Base-by-base conservation (phyloP, 1,140 invertebrate genomes). In the Tetraneura akinire region DNA sequence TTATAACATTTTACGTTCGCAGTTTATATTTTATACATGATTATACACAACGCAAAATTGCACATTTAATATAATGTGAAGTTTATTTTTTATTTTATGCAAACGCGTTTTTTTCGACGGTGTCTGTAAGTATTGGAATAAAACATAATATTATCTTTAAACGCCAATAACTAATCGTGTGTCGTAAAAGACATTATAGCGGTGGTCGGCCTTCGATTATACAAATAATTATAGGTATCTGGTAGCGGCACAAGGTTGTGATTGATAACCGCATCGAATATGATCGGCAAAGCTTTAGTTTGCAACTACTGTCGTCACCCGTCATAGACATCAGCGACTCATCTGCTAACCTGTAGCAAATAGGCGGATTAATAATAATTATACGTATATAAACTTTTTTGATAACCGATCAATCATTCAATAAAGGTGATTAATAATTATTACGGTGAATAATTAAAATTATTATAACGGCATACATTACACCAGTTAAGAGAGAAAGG, bases 361-460 rank as follows among this genome's bases (percentile, higher is more conserved):
- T 26, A 23, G 26, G 57, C 23, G 23, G 23, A 60, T 26, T 60
- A 60, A 60, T 60, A 60, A 60, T 60, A 60, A 60, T 60, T 60
- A 57, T 57, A n/a, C n/a, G n/a, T n/a, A n/a, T n/a, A n/a, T n/a
- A n/a, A 3, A 18, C 57, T 23, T 60, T 13, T 60, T 13, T 13
- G 57, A 60, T 60, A 60, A 13, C 23, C 57, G 57, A 60, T 60
- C 57, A 29, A 60, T 60, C 57, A 60, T 37, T n/a, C n/a, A n/a
- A n/a, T n/a, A n/a, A n/a, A n/a, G n/a, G n/a, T n/a, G n/a, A n/a
- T n/a, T n/a, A n/a, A n/a, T n/a, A n/a, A n/a, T n/a, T n/a, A n/a
- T n/a, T n/a, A n/a, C n/a, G n/a, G n/a, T n/a, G n/a, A n/a, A n/a
- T n/a, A n/a, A n/a, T n/a, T n/a, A n/a, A n/a, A n/a, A n/a, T n/a